phyloP scores from a whole-genome alignment of 2,888 invertebrate species.

The Hylaea fasciaria region DNA sequence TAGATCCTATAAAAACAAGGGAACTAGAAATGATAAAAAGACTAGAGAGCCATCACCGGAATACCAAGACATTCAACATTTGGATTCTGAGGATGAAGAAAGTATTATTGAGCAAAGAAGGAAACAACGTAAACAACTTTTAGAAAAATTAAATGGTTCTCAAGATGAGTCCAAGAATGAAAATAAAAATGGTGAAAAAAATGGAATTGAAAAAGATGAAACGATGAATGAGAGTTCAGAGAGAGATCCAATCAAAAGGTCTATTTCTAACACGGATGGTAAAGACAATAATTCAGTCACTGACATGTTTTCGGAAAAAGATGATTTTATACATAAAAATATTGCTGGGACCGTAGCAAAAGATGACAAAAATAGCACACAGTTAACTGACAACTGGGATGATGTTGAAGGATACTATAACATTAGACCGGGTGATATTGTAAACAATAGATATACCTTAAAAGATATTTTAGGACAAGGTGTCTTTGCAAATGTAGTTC shows the following conservation, averaged over 20 bases:
- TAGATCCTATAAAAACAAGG: slow-evolving; percentile 11
- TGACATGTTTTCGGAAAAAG: slow-evolving; percentile 97
- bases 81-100: slow-evolving; percentile 94
- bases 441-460: slow-evolving; percentile 94
- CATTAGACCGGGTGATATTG: slow-evolving; percentile 94
- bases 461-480: slow-evolving; percentile 99
- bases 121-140: slow-evolving; percentile 93
- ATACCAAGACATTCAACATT: slow-evolving; percentile 83
- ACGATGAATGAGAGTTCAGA: slow-evolving; percentile 24
- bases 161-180: slow-evolving; percentile 40
- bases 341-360: slow-evolving; percentile 52
- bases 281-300: slow-evolving; percentile 79
- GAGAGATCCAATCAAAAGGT: slow-evolving; percentile 26
- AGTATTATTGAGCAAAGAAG: slow-evolving; percentile 95
- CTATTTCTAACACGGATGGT: slow-evolving; percentile 49
- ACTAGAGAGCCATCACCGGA: slow-evolving; percentile 65
- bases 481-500: slow-evolving; percentile 98
- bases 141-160: slow-evolving; percentile 81
- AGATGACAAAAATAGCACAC: slow-evolving; percentile 90
- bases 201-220: slow-evolving; percentile 28
- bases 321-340: slow-evolving; percentile 91
- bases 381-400: slow-evolving; percentile 99
- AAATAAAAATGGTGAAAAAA: slow-evolving; percentile 35
- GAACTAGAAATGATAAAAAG: slow-evolving; percentile 35
- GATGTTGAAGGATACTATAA: slow-evolving; percentile 99